Evolutionary conservation across 2,113 vertebrate species (phyloP).

Genomic region (Zeus faber): DNA sequence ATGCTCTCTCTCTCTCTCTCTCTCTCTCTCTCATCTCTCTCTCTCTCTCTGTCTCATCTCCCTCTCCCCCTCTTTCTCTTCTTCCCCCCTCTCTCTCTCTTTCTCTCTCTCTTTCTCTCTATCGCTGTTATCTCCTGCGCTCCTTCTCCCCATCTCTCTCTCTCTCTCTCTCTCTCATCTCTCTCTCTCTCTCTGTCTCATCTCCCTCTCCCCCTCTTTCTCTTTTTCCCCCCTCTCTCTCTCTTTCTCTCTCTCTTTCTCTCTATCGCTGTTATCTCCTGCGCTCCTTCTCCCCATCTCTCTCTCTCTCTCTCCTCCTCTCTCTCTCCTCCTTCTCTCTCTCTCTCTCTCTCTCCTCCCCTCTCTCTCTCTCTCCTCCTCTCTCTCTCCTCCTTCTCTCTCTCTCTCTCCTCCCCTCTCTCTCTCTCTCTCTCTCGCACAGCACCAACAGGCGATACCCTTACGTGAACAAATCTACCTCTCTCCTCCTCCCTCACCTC

Average conservation of each 20-base stretch:
- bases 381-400: no score
- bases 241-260: background rate
- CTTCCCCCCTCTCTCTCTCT: background rate
- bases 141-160: background rate
- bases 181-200: background rate
- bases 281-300: constrained; percentile 21
- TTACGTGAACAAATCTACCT: no score
- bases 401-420: no score
- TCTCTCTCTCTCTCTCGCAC: no score
- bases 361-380: constrained; percentile 8
- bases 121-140: background rate
- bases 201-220: background rate
- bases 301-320: no score
- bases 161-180: background rate
- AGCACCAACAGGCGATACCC: no score
- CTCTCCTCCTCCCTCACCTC: no score
- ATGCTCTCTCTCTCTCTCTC: background rate
- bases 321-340: no score
- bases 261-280: constrained; percentile 42
- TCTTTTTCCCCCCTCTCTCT: background rate
- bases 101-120: background rate
- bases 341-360: constrained; percentile 14
- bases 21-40: background rate
- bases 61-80: background rate
- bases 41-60: background rate